These are phyloP conservation scores for Oceanites oceanicus DNA, from an alignment of 2,113 vertebrate genomes.

Conservation along the genomic window DNA sequence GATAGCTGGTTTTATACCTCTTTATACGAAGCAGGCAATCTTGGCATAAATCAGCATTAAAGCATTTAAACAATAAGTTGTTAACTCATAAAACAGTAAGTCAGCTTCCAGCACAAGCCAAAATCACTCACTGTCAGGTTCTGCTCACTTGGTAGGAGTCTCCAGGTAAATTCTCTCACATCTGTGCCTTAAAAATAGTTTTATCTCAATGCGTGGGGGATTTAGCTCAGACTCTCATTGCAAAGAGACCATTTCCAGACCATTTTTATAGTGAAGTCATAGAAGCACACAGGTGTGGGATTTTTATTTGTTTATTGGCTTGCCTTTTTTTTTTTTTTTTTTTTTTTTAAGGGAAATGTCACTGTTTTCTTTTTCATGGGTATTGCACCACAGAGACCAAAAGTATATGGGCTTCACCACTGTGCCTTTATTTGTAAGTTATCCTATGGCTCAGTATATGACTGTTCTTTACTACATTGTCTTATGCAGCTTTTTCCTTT, in stretches of 20 bases:
- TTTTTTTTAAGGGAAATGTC: slow-evolving; percentile 19
- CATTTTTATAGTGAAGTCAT: slow-evolving; percentile 32
- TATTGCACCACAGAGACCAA: slow-evolving; percentile 14
- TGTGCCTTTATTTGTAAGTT: slow-evolving; percentile 26
- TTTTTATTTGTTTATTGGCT: slow-evolving; percentile 19
- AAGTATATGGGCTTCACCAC: background rate
- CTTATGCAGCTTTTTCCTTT: slow-evolving; percentile 9
- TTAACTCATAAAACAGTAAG: slow-evolving; percentile 60
- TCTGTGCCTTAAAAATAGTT: slow-evolving; percentile 65
- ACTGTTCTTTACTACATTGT: background rate
- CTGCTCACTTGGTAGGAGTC: slow-evolving; percentile 40
- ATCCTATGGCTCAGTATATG: slow-evolving; percentile 13
- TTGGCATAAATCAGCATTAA: slow-evolving; percentile 69
- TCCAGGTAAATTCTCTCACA: slow-evolving; percentile 9
- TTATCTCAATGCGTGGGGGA: background rate
- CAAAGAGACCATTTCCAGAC: slow-evolving; percentile 31
- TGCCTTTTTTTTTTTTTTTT: background rate
- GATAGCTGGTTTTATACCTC: slow-evolving; percentile 45
- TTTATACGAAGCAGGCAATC: slow-evolving; percentile 34
- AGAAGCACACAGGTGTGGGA: background rate
- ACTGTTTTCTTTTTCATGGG: slow-evolving; percentile 60
- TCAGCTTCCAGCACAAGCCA: slow-evolving; percentile 39
- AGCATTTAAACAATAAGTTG: slow-evolving; percentile 66
- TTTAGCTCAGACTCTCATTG: slow-evolving; percentile 7
- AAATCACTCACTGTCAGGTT: slow-evolving; percentile 68